phyloP scores from a whole-genome alignment of 2,888 invertebrate genomes.

The Drosophila greeni region DNA sequence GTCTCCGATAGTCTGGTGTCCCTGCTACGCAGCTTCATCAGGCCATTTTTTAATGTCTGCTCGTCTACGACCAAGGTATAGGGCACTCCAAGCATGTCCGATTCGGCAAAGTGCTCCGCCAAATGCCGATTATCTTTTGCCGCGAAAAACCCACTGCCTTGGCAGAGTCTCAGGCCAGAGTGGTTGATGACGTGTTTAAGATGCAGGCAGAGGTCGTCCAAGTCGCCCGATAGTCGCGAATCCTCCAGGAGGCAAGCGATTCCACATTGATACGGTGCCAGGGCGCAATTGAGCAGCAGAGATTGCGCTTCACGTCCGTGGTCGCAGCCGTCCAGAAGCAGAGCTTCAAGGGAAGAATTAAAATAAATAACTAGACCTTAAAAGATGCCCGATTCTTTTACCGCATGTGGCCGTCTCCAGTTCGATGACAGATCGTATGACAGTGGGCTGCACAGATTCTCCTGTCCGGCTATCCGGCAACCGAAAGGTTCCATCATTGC shows the following conservation, averaged over 20 bases:
- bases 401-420: constrained; percentile 72
- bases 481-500: constrained; percentile 38
- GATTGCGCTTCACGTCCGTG: constrained; percentile 79
- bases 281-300: constrained; percentile 81
- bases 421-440: constrained; percentile 74
- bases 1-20: constrained; percentile 86
- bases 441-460: constrained; percentile 51
- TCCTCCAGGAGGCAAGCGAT: constrained; percentile 81
- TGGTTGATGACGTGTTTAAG: constrained; percentile 80
- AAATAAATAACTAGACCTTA: background rate
- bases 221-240: constrained; percentile 75
- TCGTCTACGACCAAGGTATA: constrained; percentile 86
- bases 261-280: constrained; percentile 88
- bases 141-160: constrained; percentile 16
- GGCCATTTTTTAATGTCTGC: constrained; percentile 84
- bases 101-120: constrained; percentile 40
- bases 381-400: constrained; percentile 32
- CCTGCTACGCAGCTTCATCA: constrained; percentile 83
- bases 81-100: constrained; percentile 82
- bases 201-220: constrained; percentile 81
- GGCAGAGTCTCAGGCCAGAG: constrained; percentile 77
- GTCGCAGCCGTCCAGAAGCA: constrained; percentile 80
- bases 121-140: constrained; percentile 62
- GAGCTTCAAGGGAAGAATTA: constrained; percentile 44
- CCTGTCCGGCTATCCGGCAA: constrained; percentile 55